Evolutionary conservation across 1,140 invertebrate species (phyloP).

Genomic region (Pseudobourletiella spinata): DNA sequence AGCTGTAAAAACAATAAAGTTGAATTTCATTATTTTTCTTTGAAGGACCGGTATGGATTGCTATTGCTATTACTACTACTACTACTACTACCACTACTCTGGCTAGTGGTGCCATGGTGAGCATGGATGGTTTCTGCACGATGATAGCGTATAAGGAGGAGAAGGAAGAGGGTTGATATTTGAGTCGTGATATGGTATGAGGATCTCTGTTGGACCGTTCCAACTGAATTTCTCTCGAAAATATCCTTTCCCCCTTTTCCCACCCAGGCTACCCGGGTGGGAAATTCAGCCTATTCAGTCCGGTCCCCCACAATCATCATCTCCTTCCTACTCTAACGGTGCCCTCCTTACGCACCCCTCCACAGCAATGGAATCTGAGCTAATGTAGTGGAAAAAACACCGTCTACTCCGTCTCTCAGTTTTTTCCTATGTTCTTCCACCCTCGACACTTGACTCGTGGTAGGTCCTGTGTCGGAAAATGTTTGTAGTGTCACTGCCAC

Average conservation of each 20-base stretch:
- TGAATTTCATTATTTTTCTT: slow-evolving; percentile 31
- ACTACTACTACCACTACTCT: too few relatives aligned
- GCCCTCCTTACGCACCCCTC: too few relatives aligned
- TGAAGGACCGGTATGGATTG: too few relatives aligned
- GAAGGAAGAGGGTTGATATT: neutral
- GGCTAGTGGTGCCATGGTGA: too few relatives aligned
- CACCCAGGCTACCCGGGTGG: too few relatives aligned
- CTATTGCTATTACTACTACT: too few relatives aligned
- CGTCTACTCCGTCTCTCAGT: neutral
- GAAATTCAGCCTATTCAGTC: too few relatives aligned
- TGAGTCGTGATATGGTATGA: neutral
- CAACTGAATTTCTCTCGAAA: slow-evolving; percentile 25
- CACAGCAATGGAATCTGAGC: neutral
- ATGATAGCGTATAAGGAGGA: neutral
- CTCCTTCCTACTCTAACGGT: too few relatives aligned
- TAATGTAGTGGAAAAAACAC: slow-evolving; percentile 10
- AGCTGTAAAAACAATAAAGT: slow-evolving; percentile 36
- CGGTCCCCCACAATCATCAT: too few relatives aligned
- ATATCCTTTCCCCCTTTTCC: slow-evolving; percentile 21
- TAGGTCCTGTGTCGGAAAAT: too few relatives aligned
- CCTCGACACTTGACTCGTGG: slow-evolving; percentile 8
- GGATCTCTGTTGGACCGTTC: slow-evolving; percentile 1
- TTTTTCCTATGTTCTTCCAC: neutral
- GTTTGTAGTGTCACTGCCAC: too few relatives aligned
- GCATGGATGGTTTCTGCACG: too few relatives aligned